Evolutionary conservation across 2,113 vertebrate genomes (phyloP).

Genomic region (Benitochromis conjunctus): DNA sequence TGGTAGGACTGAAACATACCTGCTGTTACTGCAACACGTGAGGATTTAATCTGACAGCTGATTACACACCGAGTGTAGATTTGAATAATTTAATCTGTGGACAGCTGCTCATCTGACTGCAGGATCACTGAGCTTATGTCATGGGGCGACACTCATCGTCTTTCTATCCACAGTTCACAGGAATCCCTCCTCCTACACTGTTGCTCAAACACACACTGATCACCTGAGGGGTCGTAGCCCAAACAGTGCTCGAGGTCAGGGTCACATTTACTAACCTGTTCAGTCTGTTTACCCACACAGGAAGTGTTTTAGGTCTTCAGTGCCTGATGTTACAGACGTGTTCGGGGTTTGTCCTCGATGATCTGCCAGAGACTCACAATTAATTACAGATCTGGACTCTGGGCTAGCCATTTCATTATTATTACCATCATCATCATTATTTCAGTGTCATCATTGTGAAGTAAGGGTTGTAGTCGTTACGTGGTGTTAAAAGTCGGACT

Average conservation of each 20-base stretch:
- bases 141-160: accelerated
- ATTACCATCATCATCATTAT: not conserved
- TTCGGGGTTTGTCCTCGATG: not conserved
- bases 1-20: not conserved
- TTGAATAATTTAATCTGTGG: not conserved
- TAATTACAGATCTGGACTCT: not conserved
- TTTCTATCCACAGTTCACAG: not conserved
- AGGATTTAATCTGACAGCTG: not conserved
- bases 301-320: accelerated
- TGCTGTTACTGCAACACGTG: not conserved
- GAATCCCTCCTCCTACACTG: not conserved
- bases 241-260: accelerated
- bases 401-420: not conserved
- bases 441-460: accelerated
- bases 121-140: accelerated
- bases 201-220: not conserved
- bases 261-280: not conserved
- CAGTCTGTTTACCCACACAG: accelerated
- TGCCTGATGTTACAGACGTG: not conserved
- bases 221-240: accelerated
- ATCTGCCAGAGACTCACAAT: not conserved
- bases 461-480: accelerated
- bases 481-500: not conserved
- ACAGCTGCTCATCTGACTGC: not conserved
- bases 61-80: not conserved